A percentile compares a stretch with the other conserved stretches of the same genome.
Conservation (phyloP, 2,797 vertebrate genomes). For the Rhinoraja longicauda region DNA sequence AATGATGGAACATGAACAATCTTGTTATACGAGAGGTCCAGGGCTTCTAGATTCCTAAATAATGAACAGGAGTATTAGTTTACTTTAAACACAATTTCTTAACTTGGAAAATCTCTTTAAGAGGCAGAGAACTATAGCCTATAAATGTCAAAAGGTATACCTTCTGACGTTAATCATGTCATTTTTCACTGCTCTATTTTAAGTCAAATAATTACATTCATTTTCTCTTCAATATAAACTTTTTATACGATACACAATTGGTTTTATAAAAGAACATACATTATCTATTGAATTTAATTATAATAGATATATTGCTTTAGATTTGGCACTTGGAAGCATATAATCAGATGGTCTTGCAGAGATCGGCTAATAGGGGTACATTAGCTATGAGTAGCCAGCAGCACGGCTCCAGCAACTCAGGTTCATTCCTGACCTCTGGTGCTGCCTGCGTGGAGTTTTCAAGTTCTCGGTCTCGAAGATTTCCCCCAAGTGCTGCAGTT, state of each 20-base stretch:
- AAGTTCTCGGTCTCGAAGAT: too few relatives aligned
- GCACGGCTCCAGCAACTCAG: too few relatives aligned
- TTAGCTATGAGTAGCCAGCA: background rate
- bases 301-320: background rate
- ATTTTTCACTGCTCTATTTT: background rate
- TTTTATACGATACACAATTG: background rate
- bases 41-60: constrained; percentile 82
- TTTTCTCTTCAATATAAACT: background rate
- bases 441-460: too few relatives aligned
- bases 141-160: background rate
- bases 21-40: constrained; percentile 87
- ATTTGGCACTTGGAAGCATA: background rate
- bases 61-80: background rate
- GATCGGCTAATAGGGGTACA: background rate
- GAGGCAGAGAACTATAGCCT: background rate
- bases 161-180: background rate
- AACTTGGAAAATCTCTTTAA: background rate
- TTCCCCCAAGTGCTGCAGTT: too few relatives aligned
- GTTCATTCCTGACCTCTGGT: too few relatives aligned
- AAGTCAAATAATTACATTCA: background rate
- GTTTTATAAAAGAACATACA: background rate
- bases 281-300: background rate
- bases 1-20: constrained; percentile 89
- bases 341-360: background rate
- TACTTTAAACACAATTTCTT: background rate